Percentiles rank a stretch among this genome's conserved stretches.
phyloP scores from a whole-genome alignment of 2,797 vertebrate genomes.

The Phyllotis vaccarum region DNA sequence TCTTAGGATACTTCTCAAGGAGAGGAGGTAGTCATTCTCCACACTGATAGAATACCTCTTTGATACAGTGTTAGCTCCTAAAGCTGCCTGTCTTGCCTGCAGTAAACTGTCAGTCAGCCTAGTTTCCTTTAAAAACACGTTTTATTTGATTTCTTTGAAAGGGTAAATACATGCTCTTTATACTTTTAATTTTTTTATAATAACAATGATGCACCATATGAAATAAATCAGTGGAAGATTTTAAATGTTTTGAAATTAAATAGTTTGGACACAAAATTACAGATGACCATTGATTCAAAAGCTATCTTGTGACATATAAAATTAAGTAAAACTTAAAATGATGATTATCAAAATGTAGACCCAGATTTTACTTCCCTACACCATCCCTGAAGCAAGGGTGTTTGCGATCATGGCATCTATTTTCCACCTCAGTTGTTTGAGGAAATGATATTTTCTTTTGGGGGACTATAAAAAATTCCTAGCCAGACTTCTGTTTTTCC shows the following conservation, averaged over 20 bases:
- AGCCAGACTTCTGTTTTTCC: background rate
- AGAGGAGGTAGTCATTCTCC: slow-evolving; percentile 13
- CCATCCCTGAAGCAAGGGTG: slow-evolving; percentile 22
- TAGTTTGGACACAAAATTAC: slow-evolving; percentile 18
- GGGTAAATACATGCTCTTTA: background rate
- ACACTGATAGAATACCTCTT: background rate
- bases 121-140: background rate
- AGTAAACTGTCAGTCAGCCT: background rate
- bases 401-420: slow-evolving; percentile 47
- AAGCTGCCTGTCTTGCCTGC: background rate
- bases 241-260: background rate
- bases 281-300: slow-evolving; percentile 2
- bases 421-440: slow-evolving; percentile 38
- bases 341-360: slow-evolving; percentile 26
- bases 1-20: background rate
- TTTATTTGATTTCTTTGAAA: slow-evolving; percentile 55
- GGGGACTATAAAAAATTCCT: background rate
- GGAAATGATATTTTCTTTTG: background rate
- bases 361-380: slow-evolving; percentile 30
- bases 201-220: background rate
- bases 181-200: background rate
- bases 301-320: slow-evolving; percentile 38
- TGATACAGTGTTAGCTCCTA: background rate
- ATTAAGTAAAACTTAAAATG: slow-evolving; percentile 34
- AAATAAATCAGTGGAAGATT: slow-evolving; percentile 13